Percentiles rank a stretch among this genome's conserved stretches.
Conservation (phyloP, 2,888 invertebrate genomes). For the Dugesia japonica region DNA sequence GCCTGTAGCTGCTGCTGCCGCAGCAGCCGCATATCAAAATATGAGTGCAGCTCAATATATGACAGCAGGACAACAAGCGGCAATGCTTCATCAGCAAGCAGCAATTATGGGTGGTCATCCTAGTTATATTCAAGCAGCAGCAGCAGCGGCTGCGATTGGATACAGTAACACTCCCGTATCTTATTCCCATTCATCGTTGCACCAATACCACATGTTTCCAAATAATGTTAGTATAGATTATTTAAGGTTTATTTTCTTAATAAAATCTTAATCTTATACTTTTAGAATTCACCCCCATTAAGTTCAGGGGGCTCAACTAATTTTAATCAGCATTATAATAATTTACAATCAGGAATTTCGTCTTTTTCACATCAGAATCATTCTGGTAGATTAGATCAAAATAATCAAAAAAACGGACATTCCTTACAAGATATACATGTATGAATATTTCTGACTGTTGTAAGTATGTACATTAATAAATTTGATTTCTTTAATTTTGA, state of each 20-base stretch:
- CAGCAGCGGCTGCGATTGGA: constrained; percentile 22
- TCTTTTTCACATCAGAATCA: constrained; percentile 3
- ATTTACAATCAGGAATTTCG: neutral
- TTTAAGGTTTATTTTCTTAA: too few relatives aligned
- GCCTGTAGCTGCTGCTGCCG: neutral
- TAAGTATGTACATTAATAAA: constrained; percentile 1
- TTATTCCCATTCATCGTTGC: neutral
- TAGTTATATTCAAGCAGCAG: constrained; percentile 23
- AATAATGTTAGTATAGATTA: neutral
- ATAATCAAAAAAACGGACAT: neutral
- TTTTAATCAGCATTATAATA: neutral
- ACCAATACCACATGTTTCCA: neutral
- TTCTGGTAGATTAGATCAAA: neutral
- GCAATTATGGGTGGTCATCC: constrained; percentile 27
- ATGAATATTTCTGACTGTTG: neutral
- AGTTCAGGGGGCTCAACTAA: neutral
- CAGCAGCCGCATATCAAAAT: constrained; percentile 1
- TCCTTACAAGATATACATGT: constrained; percentile 13
- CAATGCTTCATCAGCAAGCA: constrained; percentile 24
- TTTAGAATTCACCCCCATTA: neutral
- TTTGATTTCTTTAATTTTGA: constrained; percentile 11
- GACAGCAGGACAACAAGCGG: constrained; percentile 2
- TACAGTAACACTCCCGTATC: neutral
- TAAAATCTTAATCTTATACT: too few relatives aligned
- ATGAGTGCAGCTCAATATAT: constrained; percentile 15